Conservation (phyloP, 2,113 vertebrate genomes). For the Proteles cristata region DNA sequence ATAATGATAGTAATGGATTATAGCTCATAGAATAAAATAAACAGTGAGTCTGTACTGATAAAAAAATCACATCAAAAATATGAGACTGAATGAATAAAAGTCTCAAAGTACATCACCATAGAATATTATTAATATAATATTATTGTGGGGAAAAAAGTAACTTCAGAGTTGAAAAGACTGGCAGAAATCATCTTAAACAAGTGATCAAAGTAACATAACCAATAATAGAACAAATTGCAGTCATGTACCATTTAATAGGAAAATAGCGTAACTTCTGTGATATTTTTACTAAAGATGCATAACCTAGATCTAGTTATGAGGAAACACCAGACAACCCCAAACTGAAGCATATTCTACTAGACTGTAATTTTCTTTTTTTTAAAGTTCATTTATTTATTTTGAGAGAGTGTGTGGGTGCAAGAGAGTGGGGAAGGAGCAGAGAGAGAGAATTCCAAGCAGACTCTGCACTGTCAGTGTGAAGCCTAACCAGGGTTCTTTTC, state of each 20-base stretch:
- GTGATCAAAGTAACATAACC: neutral
- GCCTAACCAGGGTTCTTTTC: too few species aligned
- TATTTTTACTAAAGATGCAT: neutral
- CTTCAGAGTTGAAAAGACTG: conserved; percentile 6
- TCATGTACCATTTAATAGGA: neutral
- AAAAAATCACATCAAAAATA: neutral
- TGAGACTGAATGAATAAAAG: neutral
- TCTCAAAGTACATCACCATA: neutral
- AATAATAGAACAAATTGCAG: neutral
- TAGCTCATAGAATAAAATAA: neutral
- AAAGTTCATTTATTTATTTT: too few species aligned
- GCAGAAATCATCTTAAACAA: neutral
- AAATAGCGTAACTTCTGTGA: neutral
- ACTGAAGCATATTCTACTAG: neutral
- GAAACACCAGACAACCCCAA: neutral
- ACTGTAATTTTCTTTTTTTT: neutral
- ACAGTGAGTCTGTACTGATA: neutral
- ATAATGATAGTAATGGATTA: neutral
- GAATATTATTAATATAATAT: conserved; percentile 2
- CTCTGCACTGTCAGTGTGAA: too few species aligned
- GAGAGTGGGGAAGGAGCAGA: too few species aligned
- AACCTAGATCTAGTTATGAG: neutral
- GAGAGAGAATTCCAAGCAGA: too few species aligned
- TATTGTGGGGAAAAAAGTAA: neutral
- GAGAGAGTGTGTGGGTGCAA: too few species aligned